A percentile compares a stretch with the other conserved stretches of the same genome.
These are phyloP conservation scores for Doris montereyensis DNA, from an alignment of 2,888 invertebrate species.

Conservation along the genomic window DNA sequence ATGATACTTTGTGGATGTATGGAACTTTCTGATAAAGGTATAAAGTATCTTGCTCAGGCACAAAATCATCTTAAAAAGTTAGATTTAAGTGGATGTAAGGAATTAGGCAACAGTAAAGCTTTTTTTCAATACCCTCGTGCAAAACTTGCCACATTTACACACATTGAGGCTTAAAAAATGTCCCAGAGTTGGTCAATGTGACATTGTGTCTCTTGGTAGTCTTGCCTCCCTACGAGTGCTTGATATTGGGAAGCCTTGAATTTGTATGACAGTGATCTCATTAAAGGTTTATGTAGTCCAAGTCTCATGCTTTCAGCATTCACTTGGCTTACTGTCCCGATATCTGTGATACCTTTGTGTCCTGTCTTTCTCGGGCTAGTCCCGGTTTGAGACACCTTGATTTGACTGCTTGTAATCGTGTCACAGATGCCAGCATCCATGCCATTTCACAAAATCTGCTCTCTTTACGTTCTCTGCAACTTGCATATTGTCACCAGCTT, in stretches of 20 bases:
- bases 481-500: conserved; percentile 81
- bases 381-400: conserved; percentile 77
- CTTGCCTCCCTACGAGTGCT: conserved; percentile 16
- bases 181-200: conserved; percentile 47
- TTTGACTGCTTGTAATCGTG: conserved; percentile 79
- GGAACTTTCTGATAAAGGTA: conserved; percentile 78
- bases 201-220: conserved; percentile 14
- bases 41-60: conserved; percentile 75
- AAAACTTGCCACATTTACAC: conserved; percentile 77
- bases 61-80: conserved; percentile 78
- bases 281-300: conserved; percentile 32
- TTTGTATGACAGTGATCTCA: conserved; percentile 34
- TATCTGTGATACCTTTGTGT: conserved; percentile 78
- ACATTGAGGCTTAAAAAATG: conserved; percentile 79
- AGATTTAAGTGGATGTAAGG: conserved; percentile 79
- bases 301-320: conserved; percentile 76
- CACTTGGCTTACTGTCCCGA: conserved; percentile 79
- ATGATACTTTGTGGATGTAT: conserved; percentile 78
- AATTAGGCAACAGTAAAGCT: conserved; percentile 57
- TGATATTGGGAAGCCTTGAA: conserved; percentile 33
- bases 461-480: conserved; percentile 77
- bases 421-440: conserved; percentile 76
- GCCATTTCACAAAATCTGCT: conserved; percentile 80
- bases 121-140: conserved; percentile 75
- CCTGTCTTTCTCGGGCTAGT: conserved; percentile 77